Evolutionary conservation across 2,113 vertebrate species (phyloP).

Genomic region (Caretta caretta): DNA sequence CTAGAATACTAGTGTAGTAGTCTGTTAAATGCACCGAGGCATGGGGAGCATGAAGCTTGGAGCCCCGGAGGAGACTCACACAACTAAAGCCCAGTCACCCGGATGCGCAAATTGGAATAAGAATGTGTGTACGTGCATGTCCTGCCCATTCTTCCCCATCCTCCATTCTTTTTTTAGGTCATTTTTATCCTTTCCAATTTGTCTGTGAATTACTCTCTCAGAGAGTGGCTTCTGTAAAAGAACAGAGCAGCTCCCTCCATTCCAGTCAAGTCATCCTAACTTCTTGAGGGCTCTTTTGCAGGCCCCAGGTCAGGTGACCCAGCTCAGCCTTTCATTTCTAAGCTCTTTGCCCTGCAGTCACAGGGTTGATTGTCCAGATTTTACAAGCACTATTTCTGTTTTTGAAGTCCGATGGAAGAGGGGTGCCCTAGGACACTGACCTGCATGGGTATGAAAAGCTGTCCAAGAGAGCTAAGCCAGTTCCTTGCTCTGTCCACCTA

Average conservation of each 20-base stretch:
- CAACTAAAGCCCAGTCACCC: background rate
- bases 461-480: background rate
- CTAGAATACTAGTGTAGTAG: background rate
- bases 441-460: background rate
- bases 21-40: background rate
- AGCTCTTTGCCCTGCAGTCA: background rate
- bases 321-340: conserved; percentile 41
- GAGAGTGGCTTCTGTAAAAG: background rate
- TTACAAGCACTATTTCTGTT: background rate
- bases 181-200: background rate
- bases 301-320: conserved; percentile 5
- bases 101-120: no score
- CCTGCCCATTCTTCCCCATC: background rate
- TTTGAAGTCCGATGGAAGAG: conserved; percentile 25
- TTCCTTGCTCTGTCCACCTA: conserved; percentile 47
- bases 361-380: conserved; percentile 2
- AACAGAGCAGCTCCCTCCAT: conserved; percentile 41
- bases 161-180: background rate
- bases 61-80: background rate
- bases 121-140: no score
- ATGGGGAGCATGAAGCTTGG: background rate
- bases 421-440: background rate
- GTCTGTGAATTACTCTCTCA: background rate
- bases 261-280: background rate
- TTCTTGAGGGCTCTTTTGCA: conserved; percentile 10